Evolutionary conservation across 2,888 invertebrate genomes (phyloP).

Genomic region (Drosophila nr. medialis): DNA sequence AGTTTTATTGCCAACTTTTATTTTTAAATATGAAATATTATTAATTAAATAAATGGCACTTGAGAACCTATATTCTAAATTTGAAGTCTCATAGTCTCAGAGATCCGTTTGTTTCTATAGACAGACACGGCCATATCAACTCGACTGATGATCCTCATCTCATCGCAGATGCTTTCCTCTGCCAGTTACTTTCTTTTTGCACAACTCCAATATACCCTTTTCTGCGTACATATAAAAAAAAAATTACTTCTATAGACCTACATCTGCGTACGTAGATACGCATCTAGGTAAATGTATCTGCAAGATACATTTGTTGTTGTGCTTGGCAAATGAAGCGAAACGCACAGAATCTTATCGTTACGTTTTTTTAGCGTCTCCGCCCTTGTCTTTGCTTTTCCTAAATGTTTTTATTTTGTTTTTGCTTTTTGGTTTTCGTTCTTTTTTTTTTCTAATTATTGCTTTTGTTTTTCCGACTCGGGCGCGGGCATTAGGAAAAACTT

Average conservation of each 20-base stretch:
- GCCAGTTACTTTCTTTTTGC: background rate
- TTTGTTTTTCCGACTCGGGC: constrained; percentile 77
- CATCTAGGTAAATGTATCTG: constrained; percentile 56
- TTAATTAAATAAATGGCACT: too few relatives aligned
- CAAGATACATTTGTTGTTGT: constrained; percentile 51
- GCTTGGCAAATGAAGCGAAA: constrained; percentile 81
- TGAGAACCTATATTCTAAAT: too few relatives aligned
- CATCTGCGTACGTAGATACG: constrained; percentile 3
- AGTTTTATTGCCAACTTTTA: too few relatives aligned
- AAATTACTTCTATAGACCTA: background rate
- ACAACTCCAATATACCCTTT: background rate
- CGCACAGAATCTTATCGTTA: constrained; percentile 47
- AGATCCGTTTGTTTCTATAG: too few relatives aligned
- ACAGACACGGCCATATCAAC: too few relatives aligned
- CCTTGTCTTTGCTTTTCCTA: constrained; percentile 40
- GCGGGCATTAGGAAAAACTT: constrained; percentile 77
- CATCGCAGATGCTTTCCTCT: background rate
- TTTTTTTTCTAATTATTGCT: constrained; percentile 71
- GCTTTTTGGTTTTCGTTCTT: constrained; percentile 15
- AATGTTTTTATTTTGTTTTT: constrained; percentile 23
- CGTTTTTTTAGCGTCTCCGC: constrained; percentile 52
- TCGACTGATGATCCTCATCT: background rate
- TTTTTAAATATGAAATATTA: too few relatives aligned
- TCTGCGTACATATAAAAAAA: too few relatives aligned
- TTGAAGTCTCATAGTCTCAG: too few relatives aligned